Base-by-base conservation (phyloP, 2,797 vertebrate genomes). In the Sphenodon punctatus region DNA sequence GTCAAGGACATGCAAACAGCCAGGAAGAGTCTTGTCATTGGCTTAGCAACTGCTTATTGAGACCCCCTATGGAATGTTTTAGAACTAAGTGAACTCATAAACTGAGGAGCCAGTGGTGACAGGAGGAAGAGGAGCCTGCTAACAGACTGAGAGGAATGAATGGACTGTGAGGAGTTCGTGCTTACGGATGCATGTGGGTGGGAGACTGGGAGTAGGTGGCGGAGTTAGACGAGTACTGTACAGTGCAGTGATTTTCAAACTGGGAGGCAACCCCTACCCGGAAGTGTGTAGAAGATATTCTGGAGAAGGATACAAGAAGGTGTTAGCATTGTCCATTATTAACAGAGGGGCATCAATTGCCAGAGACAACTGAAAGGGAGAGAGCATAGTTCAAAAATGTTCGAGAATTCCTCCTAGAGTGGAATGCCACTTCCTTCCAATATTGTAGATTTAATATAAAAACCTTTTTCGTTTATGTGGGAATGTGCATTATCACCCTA, bases 341-440 rank as follows among this genome's bases (percentile, higher is more conserved):
- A n/a, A n/a, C n/a, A n/a, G n/a, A n/a, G n/a, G n/a, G n/a, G n/a
- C n/a, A n/a, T n/a, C n/a, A n/a, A n/a, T n/a, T n/a, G n/a, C n/a
- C n/a, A n/a, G n/a, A n/a, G n/a, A n/a, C n/a, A n/a, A n/a, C n/a
- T n/a, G n/a, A n/a, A n/a, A n/a, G n/a, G n/a, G n/a, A n/a, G n/a
- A n/a, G n/a, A n/a, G n/a, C n/a, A n/a, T n/a, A n/a, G n/a, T n/a
- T n/a, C n/a, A n/a, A n/a, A n/a, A n/a, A n/a, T n/a, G n/a, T n/a
- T n/a, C n/a, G n/a, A n/a, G n/a, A n/a, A n/a, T n/a, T n/a, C n/a
- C n/a, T n/a, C n/a, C n/a, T n/a, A n/a, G n/a, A n/a, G n/a, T n/a
- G n/a, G n/a, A n/a, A n/a, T n/a, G n/a, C n/a, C n/a, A n/a, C n/a
- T 82, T 68, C 17, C 22, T 22, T 77, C 19, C 49, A 75, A 11